Conservation (phyloP, 2,888 invertebrate species). For the Andrena bicolor region DNA sequence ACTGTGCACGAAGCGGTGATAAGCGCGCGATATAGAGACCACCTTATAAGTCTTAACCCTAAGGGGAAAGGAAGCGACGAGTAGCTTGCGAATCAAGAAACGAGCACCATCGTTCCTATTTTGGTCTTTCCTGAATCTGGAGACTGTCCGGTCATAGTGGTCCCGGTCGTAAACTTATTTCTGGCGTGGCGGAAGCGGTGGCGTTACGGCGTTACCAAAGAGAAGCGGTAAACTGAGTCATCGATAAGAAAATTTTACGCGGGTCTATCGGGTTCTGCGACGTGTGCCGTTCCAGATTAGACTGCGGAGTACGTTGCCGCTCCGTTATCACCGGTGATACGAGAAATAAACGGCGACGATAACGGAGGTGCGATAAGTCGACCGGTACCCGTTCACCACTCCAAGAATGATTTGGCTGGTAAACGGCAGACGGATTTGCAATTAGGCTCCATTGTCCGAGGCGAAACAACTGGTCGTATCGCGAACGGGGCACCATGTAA, state of each 20-base stretch:
- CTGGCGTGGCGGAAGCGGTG: constrained; percentile 38
- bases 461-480: constrained; percentile 3
- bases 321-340: constrained; percentile 34
- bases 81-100: background rate
- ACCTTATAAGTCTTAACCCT: background rate
- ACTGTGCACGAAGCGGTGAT: background rate
- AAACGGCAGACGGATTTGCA: constrained; percentile 28
- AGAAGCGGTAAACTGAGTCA: constrained; percentile 24
- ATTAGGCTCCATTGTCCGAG: constrained; percentile 44
- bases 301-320: constrained; percentile 15
- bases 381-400: constrained; percentile 33
- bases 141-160: constrained; percentile 33
- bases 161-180: constrained; percentile 42
- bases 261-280: constrained; percentile 35
- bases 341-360: constrained; percentile 48
- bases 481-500: constrained; percentile 2
- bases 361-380: constrained; percentile 44
- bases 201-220: constrained; percentile 15
- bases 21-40: background rate
- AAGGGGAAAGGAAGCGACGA: constrained; percentile 6
- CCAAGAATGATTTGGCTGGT: constrained; percentile 16
- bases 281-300: constrained; percentile 39
- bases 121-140: constrained; percentile 33
- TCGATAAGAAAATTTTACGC: constrained; percentile 55
- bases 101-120: constrained; percentile 9